These are phyloP conservation scores for Astur gentilis DNA, from an alignment of 2,113 vertebrate species.

Conservation along the genomic window DNA sequence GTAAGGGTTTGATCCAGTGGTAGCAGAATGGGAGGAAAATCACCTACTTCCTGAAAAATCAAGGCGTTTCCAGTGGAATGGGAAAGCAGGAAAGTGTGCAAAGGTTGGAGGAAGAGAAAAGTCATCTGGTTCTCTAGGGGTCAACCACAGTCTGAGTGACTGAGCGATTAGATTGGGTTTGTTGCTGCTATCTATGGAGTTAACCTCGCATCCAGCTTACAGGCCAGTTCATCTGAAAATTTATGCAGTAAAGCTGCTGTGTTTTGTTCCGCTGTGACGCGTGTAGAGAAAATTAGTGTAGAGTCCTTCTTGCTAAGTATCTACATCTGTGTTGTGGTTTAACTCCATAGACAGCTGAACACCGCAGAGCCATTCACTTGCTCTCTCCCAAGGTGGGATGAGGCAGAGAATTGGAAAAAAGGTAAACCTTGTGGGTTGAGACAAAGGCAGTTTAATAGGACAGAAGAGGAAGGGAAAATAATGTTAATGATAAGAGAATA, in stretches of 20 bases:
- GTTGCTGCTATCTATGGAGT: not conserved
- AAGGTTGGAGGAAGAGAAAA: not conserved
- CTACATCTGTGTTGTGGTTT: not conserved
- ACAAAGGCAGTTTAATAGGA: no score
- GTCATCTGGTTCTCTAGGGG: fast-evolving
- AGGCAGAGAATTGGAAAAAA: no score
- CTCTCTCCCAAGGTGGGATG: no score
- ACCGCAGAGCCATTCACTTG: no score
- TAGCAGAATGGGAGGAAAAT: not conserved
- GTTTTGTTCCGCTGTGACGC: not conserved
- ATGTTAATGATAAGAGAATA: no score
- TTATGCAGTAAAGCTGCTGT: not conserved
- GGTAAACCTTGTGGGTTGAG: no score
- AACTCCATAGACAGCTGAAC: no score
- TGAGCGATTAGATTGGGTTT: not conserved
- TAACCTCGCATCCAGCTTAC: not conserved
- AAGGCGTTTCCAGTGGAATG: not conserved
- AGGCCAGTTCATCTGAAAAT: not conserved
- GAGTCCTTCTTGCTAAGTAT: not conserved
- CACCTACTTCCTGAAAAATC: not conserved
- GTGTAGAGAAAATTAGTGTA: not conserved
- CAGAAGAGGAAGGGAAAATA: no score
- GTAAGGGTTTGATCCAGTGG: not conserved
- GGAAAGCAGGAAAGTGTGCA: not conserved
- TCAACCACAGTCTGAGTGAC: not conserved